Evolutionary conservation across 2,113 vertebrate species (phyloP).

Genomic region (Caranx melampygus): DNA sequence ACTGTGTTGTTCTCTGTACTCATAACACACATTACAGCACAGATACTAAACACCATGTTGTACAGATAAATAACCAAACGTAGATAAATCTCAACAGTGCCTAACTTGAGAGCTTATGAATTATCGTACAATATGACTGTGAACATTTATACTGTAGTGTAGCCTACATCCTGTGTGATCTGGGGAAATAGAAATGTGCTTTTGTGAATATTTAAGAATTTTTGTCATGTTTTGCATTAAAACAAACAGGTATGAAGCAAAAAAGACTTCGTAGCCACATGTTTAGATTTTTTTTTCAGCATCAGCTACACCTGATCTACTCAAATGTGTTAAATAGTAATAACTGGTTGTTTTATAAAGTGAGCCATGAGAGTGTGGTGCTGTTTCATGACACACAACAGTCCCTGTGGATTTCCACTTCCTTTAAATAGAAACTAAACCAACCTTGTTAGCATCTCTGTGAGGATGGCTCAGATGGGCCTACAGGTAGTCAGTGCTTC

Average conservation of each 20-base stretch:
- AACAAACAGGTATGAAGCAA: background rate
- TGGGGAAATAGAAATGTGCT: background rate
- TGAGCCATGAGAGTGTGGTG: background rate
- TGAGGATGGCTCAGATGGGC: too few species aligned
- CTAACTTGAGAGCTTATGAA: background rate
- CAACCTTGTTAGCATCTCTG: too few species aligned
- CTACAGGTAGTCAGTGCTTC: too few species aligned
- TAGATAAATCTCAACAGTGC: too few species aligned
- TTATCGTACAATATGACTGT: background rate
- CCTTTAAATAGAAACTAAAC: background rate
- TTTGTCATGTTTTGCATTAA: background rate
- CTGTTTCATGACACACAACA: background rate
- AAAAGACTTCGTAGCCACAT: background rate
- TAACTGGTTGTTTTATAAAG: background rate
- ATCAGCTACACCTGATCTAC: background rate
- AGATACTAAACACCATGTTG: background rate
- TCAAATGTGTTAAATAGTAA: background rate
- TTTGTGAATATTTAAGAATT: slow-evolving; percentile 1
- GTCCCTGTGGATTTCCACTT: background rate
- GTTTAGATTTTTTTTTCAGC: background rate
- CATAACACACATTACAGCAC: background rate
- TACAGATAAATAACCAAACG: background rate
- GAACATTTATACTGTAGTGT: background rate
- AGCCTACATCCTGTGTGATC: background rate
- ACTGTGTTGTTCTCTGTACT: background rate